Base-by-base conservation (phyloP, 1,140 invertebrate genomes). In the Atta colombica region DNA sequence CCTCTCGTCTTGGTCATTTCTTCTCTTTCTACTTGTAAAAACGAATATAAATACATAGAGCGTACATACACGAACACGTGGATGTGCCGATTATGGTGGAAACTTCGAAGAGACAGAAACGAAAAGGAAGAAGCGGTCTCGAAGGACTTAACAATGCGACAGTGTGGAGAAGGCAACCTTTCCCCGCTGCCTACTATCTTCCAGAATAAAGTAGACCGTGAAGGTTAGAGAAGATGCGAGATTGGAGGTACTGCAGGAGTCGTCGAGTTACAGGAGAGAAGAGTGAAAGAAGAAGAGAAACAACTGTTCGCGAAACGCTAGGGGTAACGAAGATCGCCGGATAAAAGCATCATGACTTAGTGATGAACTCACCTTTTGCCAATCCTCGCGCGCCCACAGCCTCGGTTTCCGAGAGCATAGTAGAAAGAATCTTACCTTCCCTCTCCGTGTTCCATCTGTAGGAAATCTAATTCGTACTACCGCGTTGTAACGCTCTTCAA, bases 311-410 rank as follows among this genome's bases (percentile, higher is more conserved):
- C 21, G 88, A 87, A 45, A 60, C 65, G 77, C 89, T 89, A 89
- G 89, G 69, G 89, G 87, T 92, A 92, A 93, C 92, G 89, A 87
- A 84, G 89, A 68, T 85, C 80, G 60, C 58, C 78, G 92, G 93
- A 94, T 94, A 94, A 94, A 94, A 94, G 94, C 94, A 93, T 95
- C 94, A 92, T 95, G 94, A 95, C 90, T 95, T 93, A 95, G 92
- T 93, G 92, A 95, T 94, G 93, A 94, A 92, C 89, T 91, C 91
- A 89, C 86, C 86, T 90, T 90, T 90, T 82, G 87, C 87, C 66
- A 89, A 90, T 89, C 88, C 88, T 91, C 89, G 74, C 72, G 53
- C 86, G 12, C 75, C 45, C 85, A 49, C 72, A 77, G 61, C 63
- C 63, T 51, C 28, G 35, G 28, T 75, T 82, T 69, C 25, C 55